Evolutionary conservation across 1,140 invertebrate genomes (phyloP).

Genomic region (Drosophila kanapiae): DNA sequence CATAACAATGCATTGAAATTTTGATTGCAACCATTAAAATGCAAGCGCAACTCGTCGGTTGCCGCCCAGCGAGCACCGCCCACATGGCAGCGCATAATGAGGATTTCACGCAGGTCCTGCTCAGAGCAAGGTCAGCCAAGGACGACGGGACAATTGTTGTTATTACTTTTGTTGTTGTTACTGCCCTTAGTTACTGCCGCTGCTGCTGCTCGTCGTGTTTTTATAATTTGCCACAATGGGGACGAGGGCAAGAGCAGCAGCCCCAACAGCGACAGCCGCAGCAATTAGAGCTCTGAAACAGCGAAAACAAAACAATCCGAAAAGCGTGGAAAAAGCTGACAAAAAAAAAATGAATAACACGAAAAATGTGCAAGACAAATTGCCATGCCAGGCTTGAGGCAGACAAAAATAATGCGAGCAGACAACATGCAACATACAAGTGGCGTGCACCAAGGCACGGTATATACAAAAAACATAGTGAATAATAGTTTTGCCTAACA

Average conservation of each 20-base stretch:
- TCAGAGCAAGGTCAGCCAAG: slow-evolving; percentile 75
- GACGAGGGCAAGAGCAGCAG: slow-evolving; percentile 34
- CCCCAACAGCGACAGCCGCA: slow-evolving; percentile 66
- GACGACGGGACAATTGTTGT: slow-evolving; percentile 72
- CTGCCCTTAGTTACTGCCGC: slow-evolving; percentile 31
- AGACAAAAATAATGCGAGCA: slow-evolving; percentile 30
- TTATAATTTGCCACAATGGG: slow-evolving; percentile 71
- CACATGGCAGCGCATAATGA: slow-evolving; percentile 66
- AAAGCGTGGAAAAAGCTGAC: slow-evolving; percentile 24
- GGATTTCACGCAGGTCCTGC: slow-evolving; percentile 63
- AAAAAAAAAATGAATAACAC: slow-evolving; percentile 35
- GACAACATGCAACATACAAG: slow-evolving; percentile 50
- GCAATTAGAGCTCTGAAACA: slow-evolving; percentile 67
- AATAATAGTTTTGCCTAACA: neutral
- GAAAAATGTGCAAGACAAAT: slow-evolving; percentile 53
- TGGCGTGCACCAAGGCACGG: slow-evolving; percentile 2
- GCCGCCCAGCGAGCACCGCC: slow-evolving; percentile 4
- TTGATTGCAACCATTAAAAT: slow-evolving; percentile 82
- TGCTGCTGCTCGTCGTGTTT: slow-evolving; percentile 42
- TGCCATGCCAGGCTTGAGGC: slow-evolving; percentile 53
- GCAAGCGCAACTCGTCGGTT: slow-evolving; percentile 55
- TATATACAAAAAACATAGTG: neutral
- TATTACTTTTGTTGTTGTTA: slow-evolving; percentile 25
- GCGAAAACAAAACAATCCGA: slow-evolving; percentile 52
- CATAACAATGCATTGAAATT: slow-evolving; percentile 76